These are phyloP conservation scores for Linyphia triangularis DNA, from an alignment of 2,888 invertebrate genomes.

Conservation along the genomic window DNA sequence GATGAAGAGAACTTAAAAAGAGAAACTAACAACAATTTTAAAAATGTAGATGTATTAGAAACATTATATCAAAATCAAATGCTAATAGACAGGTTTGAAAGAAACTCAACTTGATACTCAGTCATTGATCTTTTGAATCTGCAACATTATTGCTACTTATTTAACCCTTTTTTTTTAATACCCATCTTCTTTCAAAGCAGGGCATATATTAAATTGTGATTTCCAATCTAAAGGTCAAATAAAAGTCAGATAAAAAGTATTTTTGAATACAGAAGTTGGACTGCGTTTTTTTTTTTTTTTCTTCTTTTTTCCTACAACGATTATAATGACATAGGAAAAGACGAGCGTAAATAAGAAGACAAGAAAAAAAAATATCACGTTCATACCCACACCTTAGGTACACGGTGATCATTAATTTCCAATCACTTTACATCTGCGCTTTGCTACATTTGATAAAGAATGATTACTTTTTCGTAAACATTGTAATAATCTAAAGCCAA, in stretches of 20 bases:
- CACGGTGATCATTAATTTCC: slow-evolving; percentile 53
- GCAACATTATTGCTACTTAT: neutral
- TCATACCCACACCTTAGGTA: slow-evolving; percentile 14
- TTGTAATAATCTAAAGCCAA: slow-evolving; percentile 62
- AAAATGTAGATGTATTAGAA: no score
- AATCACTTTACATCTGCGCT: slow-evolving; percentile 54
- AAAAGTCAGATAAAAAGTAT: slow-evolving; percentile 40
- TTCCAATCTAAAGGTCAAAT: slow-evolving; percentile 52
- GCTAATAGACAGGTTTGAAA: neutral
- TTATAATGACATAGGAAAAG: slow-evolving; percentile 54
- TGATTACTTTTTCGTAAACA: slow-evolving; percentile 66
- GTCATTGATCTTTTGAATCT: slow-evolving; percentile 14
- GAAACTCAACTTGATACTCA: neutral
- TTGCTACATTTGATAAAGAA: slow-evolving; percentile 67
- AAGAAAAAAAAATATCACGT: slow-evolving; percentile 47
- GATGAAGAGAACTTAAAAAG: no score
- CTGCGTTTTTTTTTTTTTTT: slow-evolving; percentile 19
- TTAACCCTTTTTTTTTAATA: neutral
- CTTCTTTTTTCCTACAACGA: neutral
- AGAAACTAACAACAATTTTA: no score
- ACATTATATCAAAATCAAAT: neutral
- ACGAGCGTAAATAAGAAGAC: slow-evolving; percentile 10
- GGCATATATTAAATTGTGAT: slow-evolving; percentile 24
- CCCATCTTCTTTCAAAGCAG: neutral
- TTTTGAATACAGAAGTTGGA: slow-evolving; percentile 45